Conservation (phyloP, 2,797 vertebrate species). For the Petrocephalus schoutedeni region DNA sequence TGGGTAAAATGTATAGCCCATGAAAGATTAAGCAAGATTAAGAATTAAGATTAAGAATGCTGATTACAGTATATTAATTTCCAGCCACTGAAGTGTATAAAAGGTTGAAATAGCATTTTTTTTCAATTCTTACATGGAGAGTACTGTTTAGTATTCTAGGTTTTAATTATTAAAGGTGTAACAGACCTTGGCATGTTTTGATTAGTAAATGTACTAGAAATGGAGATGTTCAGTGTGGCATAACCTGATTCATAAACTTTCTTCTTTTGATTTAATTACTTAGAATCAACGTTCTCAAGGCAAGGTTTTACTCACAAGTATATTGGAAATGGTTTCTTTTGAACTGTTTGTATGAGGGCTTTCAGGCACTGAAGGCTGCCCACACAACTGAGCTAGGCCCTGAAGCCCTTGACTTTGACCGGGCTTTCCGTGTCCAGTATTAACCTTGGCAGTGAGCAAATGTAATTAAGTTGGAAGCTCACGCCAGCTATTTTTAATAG, state of each 20-base stretch:
- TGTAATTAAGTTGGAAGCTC: no score
- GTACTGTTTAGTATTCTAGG: neutral
- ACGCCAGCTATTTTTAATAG: no score
- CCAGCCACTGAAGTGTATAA: neutral
- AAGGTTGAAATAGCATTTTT: neutral
- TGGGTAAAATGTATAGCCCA: neutral
- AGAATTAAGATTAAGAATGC: neutral
- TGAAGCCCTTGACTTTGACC: neutral
- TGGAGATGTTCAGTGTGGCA: neutral
- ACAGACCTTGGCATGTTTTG: conserved; percentile 5
- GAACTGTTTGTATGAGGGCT: neutral
- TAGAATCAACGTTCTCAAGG: neutral
- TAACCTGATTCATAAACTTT: neutral
- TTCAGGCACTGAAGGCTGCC: neutral
- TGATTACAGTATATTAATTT: conserved; percentile 9
- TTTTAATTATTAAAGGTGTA: conserved; percentile 7
- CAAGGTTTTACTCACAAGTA: neutral
- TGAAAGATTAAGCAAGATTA: neutral
- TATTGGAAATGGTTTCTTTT: neutral
- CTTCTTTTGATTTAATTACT: neutral
- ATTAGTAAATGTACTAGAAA: conserved; percentile 6
- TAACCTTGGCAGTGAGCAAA: neutral
- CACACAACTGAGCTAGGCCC: neutral
- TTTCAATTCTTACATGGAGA: neutral
- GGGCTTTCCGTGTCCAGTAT: neutral